These are phyloP conservation scores for Saturnia japonica DNA, from an alignment of 2,888 invertebrate species.

Conservation along the genomic window DNA sequence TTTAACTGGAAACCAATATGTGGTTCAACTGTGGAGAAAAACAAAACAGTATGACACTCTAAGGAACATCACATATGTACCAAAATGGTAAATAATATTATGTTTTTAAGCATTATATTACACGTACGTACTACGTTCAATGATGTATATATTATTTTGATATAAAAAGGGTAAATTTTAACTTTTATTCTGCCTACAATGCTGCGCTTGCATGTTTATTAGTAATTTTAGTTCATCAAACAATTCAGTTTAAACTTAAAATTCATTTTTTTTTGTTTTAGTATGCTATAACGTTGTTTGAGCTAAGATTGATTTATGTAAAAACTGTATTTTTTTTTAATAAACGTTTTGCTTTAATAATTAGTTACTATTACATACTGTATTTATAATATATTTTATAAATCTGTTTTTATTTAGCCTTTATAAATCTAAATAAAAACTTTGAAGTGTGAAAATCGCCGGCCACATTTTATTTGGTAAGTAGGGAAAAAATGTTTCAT, in stretches of 20 bases:
- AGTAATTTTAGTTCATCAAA: neutral
- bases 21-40: neutral
- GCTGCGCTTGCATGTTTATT: slow-evolving; percentile 4
- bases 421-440: slow-evolving; percentile 4
- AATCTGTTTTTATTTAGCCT: no score
- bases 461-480: slow-evolving; percentile 3
- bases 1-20: neutral
- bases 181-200: neutral
- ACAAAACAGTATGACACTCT: no score
- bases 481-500: neutral
- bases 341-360: neutral
- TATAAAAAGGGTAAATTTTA: neutral
- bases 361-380: neutral
- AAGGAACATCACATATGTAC: no score
- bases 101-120: neutral
- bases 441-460: neutral
- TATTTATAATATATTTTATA: neutral
- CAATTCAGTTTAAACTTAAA: neutral
- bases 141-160: neutral
- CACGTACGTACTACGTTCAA: neutral
- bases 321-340: neutral
- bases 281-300: neutral
- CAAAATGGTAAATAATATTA: neutral
- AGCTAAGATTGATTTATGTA: neutral
- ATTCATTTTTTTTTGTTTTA: slow-evolving; percentile 1